phyloP scores from a whole-genome alignment of 2,113 vertebrate genomes.

The Chamaetylas fuelleborni region DNA sequence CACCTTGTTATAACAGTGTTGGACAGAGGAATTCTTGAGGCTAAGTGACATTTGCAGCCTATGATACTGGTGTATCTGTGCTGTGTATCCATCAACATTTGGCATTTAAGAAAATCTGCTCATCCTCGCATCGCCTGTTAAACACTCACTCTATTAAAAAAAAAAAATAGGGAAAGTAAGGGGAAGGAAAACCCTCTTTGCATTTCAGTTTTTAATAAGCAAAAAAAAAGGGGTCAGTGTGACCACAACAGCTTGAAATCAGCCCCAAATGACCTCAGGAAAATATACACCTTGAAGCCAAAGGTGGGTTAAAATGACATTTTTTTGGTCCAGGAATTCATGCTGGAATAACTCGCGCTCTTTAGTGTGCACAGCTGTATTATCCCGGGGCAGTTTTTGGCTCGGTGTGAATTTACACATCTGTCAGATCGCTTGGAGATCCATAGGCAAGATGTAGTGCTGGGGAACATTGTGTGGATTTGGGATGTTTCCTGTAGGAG shows the following conservation, averaged over 20 bases:
- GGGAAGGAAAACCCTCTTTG: neutral
- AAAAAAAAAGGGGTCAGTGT: neutral
- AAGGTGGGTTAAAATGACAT: slow-evolving; percentile 15
- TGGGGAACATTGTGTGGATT: slow-evolving; percentile 42
- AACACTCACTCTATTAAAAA: slow-evolving; percentile 31
- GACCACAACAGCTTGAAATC: neutral
- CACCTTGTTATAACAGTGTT: slow-evolving; percentile 65
- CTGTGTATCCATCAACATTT: slow-evolving; percentile 62
- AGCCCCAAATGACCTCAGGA: slow-evolving; percentile 16
- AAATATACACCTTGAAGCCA: slow-evolving; percentile 21
- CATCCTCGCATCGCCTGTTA: slow-evolving; percentile 46
- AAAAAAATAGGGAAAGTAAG: neutral
- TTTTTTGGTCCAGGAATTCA: neutral
- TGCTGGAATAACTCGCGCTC: slow-evolving; percentile 15
- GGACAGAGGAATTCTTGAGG: slow-evolving; percentile 61
- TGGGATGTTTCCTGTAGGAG: slow-evolving; percentile 57
- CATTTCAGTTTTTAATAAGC: neutral
- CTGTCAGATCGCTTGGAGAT: slow-evolving; percentile 59
- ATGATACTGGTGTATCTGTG: slow-evolving; percentile 46
- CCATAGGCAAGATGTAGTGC: slow-evolving; percentile 20
- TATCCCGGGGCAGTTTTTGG: slow-evolving; percentile 63
- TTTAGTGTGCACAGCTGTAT: slow-evolving; percentile 58
- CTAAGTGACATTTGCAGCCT: slow-evolving; percentile 67
- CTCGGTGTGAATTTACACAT: slow-evolving; percentile 53
- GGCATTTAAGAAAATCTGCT: slow-evolving; percentile 68